These are phyloP conservation scores for Calephelis virginiensis DNA, from an alignment of 1,140 invertebrate species.

Conservation along the genomic window DNA sequence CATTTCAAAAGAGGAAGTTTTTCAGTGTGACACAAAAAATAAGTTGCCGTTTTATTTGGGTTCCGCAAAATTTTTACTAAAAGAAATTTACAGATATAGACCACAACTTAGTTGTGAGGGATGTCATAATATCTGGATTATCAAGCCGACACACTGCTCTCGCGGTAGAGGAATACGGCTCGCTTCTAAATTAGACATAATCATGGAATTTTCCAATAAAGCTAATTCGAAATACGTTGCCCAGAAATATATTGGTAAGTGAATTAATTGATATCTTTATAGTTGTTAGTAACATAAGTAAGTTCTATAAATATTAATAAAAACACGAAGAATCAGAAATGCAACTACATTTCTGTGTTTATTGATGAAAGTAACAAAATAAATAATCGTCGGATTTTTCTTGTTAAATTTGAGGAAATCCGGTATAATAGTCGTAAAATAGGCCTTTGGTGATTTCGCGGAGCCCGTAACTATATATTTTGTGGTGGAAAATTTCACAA, in stretches of 20 bases:
- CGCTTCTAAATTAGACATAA: constrained; percentile 79
- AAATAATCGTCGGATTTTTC: too few species aligned
- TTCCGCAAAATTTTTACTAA: constrained; percentile 79
- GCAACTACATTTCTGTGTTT: too few species aligned
- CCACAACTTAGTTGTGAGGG: constrained; percentile 87
- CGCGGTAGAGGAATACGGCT: constrained; percentile 90
- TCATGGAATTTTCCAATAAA: constrained; percentile 82
- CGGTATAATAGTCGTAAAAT: too few species aligned
- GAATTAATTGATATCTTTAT: neutral
- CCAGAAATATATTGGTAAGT: constrained; percentile 95
- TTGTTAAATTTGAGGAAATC: too few species aligned
- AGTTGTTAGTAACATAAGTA: too few species aligned
- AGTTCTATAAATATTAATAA: too few species aligned
- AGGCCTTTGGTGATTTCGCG: too few species aligned
- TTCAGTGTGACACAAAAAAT: constrained; percentile 64
- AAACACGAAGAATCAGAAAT: too few species aligned
- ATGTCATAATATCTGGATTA: constrained; percentile 93
- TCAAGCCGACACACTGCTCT: constrained; percentile 93
- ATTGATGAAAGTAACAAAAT: too few species aligned
- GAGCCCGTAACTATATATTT: too few species aligned
- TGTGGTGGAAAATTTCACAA: too few species aligned
- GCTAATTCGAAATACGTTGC: constrained; percentile 85
- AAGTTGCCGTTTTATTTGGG: constrained; percentile 75
- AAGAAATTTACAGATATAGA: constrained; percentile 80
- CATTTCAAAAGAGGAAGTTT: constrained; percentile 61